Base-by-base conservation (phyloP, 2,113 vertebrate species). In the Arothron firmamentum region DNA sequence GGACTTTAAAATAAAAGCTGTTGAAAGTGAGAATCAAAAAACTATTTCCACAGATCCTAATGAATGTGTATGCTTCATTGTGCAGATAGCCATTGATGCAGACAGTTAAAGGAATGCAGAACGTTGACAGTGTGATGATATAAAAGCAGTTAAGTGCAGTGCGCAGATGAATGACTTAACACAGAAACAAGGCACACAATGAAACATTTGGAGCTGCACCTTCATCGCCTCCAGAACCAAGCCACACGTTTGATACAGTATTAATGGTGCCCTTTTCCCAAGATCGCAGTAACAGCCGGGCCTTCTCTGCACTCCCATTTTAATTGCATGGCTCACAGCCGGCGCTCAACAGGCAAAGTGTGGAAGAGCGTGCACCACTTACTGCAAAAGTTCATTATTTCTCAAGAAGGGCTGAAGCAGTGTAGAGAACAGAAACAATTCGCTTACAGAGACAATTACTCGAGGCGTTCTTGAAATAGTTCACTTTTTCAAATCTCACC, bases 291-390 rank as follows among this genome's bases (percentile, higher is more conserved):
- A 71, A 52, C 65, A 70, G 51, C 68, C 38, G 49, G 57, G 41
- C 43, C 23, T 15, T 18, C 28, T 70, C 23, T 16, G 66, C 75
- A 65, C 67, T 80, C 66, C 75, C 69, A 62, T 70, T 75, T 79
- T 80, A 77, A 80, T 78, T 81, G 70, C 76, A 60, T 77, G 67
- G 80, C 51, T 85, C 77, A 81, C 43, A 54, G 60, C 59, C 20
- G 15, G 50, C 7, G 51, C 62, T 66, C 59, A 63, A 75, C 67
- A 66, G 55, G 50, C 76, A 57, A 70, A 74, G 73, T 65, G 73
- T 80, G 67, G 76, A 70, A 70, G 77, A 77, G 66, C 19, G 2
- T 51, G 21, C 45, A 54, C 13, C n/a, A 23, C 31, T 51, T 68
- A 18, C 47, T 52, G 52, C 59, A 51, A 31, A 67, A 78, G 76